Evolutionary conservation across 2,888 invertebrate genomes (phyloP).

Genomic region (Liopterus haemorrhoidalis): DNA sequence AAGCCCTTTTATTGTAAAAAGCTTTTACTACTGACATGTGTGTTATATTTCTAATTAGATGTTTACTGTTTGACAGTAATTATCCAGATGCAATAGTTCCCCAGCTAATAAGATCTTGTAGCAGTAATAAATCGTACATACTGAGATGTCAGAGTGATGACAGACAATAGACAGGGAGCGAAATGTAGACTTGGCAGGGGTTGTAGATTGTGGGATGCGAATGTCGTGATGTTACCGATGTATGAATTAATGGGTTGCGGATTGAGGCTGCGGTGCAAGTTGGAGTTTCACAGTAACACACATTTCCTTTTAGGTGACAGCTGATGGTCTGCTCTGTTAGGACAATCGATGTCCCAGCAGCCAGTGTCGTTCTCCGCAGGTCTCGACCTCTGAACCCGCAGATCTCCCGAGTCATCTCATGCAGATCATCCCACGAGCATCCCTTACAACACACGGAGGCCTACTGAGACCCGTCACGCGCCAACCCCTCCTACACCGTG

Average conservation of each 20-base stretch:
- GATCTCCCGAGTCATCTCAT: slow-evolving; percentile 11
- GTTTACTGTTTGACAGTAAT: too few relatives aligned
- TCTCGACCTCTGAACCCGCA: slow-evolving; percentile 7
- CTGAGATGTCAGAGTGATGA: neutral
- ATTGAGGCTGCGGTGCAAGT: neutral
- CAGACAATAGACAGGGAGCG: neutral
- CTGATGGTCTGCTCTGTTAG: too few relatives aligned
- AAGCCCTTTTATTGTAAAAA: too few relatives aligned
- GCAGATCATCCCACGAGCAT: neutral
- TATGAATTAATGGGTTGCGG: slow-evolving; percentile 9
- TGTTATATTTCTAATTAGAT: too few relatives aligned
- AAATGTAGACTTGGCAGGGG: neutral
- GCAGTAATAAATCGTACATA: too few relatives aligned
- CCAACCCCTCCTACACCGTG: too few relatives aligned
- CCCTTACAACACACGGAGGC: slow-evolving; percentile 5
- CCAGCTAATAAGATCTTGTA: too few relatives aligned
- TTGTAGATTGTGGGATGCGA: neutral
- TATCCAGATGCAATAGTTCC: too few relatives aligned
- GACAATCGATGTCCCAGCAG: slow-evolving; percentile 1
- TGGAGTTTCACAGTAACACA: slow-evolving; percentile 8
- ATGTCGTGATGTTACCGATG: too few relatives aligned
- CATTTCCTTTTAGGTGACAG: slow-evolving; percentile 20
- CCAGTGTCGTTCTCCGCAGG: slow-evolving; percentile 1
- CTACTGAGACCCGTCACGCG: too few relatives aligned
- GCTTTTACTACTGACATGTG: too few relatives aligned